A percentile compares a stretch with the other conserved stretches of the same genome.
Evolutionary conservation across 2,888 invertebrate genomes (phyloP).

Genomic region (Exephanes ischioxanthus): DNA sequence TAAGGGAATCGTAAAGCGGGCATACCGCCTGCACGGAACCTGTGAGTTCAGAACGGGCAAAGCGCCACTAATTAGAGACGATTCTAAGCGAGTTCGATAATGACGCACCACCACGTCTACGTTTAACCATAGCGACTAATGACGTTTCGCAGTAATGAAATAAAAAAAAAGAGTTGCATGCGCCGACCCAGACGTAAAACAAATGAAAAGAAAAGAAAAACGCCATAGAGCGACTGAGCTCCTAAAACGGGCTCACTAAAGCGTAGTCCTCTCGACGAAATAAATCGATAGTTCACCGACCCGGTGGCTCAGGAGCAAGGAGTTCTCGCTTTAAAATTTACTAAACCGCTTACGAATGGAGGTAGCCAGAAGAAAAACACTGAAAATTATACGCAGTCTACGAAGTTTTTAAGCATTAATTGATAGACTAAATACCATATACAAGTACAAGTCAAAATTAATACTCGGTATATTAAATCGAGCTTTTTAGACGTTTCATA

Average conservation of each 20-base stretch:
- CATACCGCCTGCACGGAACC: not conserved
- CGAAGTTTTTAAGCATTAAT: not conserved
- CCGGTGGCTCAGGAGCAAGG: conserved; percentile 40
- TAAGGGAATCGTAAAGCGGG: conserved; percentile 14
- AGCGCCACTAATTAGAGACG: conserved; percentile 52
- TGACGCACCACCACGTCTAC: conserved; percentile 36
- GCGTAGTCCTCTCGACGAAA: conserved; percentile 45
- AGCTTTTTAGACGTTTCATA: not conserved
- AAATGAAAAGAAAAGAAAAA: conserved; percentile 1
- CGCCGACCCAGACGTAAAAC: not conserved
- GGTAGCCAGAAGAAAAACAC: not conserved
- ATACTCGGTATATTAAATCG: not conserved
- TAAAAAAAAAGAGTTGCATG: not conserved
- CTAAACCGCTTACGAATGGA: not conserved
- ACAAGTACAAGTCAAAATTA: not conserved
- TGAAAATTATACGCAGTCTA: not conserved
- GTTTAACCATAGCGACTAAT: conserved; percentile 15
- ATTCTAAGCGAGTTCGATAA: conserved; percentile 48
- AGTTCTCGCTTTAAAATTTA: conserved; percentile 50
- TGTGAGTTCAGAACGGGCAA: not conserved
- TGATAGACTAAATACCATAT: no score
- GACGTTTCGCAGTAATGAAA: conserved; percentile 24
- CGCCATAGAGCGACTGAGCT: conserved; percentile 7
- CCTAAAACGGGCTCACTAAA: conserved; percentile 43
- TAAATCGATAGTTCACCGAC: conserved; percentile 65